phyloP scores from a whole-genome alignment of 2,113 vertebrate genomes.

The Catharus bicknelli region DNA sequence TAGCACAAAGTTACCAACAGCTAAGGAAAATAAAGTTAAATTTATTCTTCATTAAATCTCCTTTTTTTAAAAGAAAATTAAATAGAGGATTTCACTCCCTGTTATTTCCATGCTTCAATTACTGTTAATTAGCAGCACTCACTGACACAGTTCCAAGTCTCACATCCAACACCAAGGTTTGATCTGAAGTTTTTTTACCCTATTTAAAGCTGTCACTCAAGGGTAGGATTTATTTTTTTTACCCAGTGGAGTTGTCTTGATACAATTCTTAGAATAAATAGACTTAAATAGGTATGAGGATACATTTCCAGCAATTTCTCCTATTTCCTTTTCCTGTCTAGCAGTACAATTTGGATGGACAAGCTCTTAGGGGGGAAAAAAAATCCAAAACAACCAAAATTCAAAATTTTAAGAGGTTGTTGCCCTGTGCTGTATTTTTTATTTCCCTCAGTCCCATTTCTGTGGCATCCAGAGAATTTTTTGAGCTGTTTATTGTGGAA shows the following conservation, averaged over 20 bases:
- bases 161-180: neutral
- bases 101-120: neutral
- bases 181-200: neutral
- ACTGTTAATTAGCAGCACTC: neutral
- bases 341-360: neutral
- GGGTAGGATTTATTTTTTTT: neutral
- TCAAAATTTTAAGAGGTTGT: neutral
- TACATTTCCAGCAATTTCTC: neutral
- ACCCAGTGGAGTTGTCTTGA: neutral
- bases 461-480: neutral
- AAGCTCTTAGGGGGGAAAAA: neutral
- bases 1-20: neutral
- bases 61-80: neutral
- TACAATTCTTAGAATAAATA: neutral
- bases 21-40: rapidly evolving
- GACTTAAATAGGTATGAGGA: neutral
- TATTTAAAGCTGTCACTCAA: constrained; percentile 37
- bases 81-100: neutral
- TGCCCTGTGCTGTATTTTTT: neutral
- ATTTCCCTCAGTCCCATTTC: neutral
- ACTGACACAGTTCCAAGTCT: neutral
- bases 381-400: neutral
- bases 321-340: constrained; percentile 30
- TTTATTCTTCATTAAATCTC: neutral
- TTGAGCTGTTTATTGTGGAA: neutral